Base-by-base conservation (phyloP, 2,797 vertebrate species). In the Pantherophis alleghaniensis region DNA sequence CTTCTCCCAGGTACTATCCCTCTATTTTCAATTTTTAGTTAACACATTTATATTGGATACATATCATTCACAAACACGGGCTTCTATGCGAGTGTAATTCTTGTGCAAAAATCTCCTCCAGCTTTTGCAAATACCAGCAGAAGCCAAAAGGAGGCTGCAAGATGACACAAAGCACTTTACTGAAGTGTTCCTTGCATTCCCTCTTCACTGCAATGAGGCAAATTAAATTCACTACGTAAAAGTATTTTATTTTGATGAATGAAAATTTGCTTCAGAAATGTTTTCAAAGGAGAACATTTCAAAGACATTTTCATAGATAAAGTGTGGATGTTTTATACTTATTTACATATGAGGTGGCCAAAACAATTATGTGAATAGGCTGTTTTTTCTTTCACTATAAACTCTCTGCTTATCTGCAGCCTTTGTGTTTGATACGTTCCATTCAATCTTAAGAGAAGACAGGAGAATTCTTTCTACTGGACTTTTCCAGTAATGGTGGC, bases 191-290 rank as follows among this genome's bases (percentile, higher is more conserved):
- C 37, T 83, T 83, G 74, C 74, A 47, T 47, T 83, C 9, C 74
- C 69, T 83, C 37, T 47, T 83, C 74, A 47, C 16, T 47, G 18
- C 37, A 79, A 42, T 47, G 37, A 83, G 74, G 20, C 74, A 83
- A 83, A 83, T 83, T 83, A 83, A 83, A 83, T 83, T 22, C 74
- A 83, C 37, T 20, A 47, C 74, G 47, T 83, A 12, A 83, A 83
- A 47, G 37, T 47, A 83, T 83, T 83, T 47, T 12, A 83, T 83
- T 83, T 22, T 83, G 74, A 47, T 83, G 37, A 79, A 79, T 42
- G 37, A 83, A 83, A 83, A 83, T 83, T 83, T 83, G 37, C 74
- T 47, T 83, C 93, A 92, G 88, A 86, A 95, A 95, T 95, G 95
- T 47, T 83, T 83, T 83, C 74, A 47, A 79, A 11, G 20, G 20